A percentile compares a stretch with the other conserved stretches of the same genome.
phyloP scores from a whole-genome alignment of 2,888 invertebrate species.

The Adela reaumurella region DNA sequence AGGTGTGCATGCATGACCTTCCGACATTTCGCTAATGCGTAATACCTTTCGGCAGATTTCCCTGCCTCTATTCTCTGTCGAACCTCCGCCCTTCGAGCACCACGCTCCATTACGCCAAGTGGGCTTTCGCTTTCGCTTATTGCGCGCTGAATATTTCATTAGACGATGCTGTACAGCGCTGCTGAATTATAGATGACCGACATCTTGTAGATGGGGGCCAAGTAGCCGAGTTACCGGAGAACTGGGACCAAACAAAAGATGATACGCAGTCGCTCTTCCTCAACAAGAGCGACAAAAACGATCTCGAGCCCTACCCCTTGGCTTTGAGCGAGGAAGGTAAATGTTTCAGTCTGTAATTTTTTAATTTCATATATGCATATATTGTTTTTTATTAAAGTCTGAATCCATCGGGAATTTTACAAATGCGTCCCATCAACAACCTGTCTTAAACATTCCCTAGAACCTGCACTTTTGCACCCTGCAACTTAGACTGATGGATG shows the following conservation, averaged over 20 bases:
- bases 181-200: background rate
- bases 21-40: constrained; percentile 28
- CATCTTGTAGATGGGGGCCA: constrained; percentile 33
- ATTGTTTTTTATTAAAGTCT: background rate
- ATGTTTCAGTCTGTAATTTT: background rate
- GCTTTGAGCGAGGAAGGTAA: constrained; percentile 53
- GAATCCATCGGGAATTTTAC: background rate
- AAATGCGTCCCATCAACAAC: background rate
- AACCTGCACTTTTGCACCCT: no score
- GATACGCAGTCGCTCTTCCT: constrained; percentile 49
- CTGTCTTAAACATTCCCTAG: no score
- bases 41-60: constrained; percentile 14
- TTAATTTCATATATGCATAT: no score
- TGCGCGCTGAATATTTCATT: constrained; percentile 1
- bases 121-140: no score
- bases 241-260: constrained; percentile 54
- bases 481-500: no score
- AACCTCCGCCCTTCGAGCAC: background rate
- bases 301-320: constrained; percentile 49
- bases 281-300: constrained; percentile 54
- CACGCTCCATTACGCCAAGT: background rate
- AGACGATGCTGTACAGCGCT: background rate
- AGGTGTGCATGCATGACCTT: constrained; percentile 26
- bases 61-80: background rate
- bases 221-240: constrained; percentile 47